Conservation (phyloP, 92 coral and sea anemone species). For the Scolanthus callimorphus region DNA sequence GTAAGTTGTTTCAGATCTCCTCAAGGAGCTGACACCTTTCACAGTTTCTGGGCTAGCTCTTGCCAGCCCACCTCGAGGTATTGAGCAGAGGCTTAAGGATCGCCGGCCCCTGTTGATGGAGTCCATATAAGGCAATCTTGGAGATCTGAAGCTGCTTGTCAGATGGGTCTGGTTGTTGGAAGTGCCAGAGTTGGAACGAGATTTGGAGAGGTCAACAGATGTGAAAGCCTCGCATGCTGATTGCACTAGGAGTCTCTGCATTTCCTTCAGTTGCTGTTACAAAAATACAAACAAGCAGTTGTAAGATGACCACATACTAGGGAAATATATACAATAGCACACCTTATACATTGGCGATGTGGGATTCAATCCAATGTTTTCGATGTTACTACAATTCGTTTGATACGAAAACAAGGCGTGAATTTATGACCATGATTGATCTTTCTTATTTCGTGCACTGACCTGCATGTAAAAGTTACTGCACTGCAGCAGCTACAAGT, state of each 20-base stretch:
- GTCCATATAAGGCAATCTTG: constrained; percentile 42
- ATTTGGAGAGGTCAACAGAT: constrained; percentile 84
- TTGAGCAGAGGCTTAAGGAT: constrained; percentile 77
- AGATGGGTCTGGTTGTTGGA: constrained; percentile 38
- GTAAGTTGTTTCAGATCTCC: constrained; percentile 73
- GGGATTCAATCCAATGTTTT: too few relatives aligned
- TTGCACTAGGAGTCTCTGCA: constrained; percentile 94
- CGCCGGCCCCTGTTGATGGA: constrained; percentile 46
- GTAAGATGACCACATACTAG: too few relatives aligned
- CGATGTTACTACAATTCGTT: too few relatives aligned
- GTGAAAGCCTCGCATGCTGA: constrained; percentile 97
- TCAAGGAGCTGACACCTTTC: constrained; percentile 20
- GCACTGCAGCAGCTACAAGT: too few relatives aligned
- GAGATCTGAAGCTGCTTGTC: constrained; percentile 44
- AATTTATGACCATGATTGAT: too few relatives aligned
- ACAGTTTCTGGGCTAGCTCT: constrained; percentile 43
- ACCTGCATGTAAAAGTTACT: too few relatives aligned
- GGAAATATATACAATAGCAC: too few relatives aligned
- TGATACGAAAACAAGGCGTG: too few relatives aligned
- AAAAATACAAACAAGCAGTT: not conserved
- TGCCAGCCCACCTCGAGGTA: constrained; percentile 48
- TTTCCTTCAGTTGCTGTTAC: constrained; percentile 83
- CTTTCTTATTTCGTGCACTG: too few relatives aligned
- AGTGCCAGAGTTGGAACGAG: constrained; percentile 87
- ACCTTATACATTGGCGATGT: too few relatives aligned